Evolutionary conservation across 2,113 vertebrate species (phyloP).

Genomic region (Ptyas mucosa): DNA sequence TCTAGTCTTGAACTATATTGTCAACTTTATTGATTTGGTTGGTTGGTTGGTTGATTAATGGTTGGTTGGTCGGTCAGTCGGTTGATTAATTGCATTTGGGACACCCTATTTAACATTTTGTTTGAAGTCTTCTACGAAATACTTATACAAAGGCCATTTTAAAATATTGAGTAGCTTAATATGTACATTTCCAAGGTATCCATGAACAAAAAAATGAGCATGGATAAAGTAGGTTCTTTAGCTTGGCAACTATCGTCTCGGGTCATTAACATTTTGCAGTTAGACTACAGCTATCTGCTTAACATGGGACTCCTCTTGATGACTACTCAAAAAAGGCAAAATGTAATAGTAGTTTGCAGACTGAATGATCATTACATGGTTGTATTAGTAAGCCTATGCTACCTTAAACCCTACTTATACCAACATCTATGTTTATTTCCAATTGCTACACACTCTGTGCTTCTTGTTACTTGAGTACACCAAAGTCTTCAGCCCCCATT

Average conservation of each 20-base stretch:
- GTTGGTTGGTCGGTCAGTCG: no score
- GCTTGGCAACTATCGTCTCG: neutral
- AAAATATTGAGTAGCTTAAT: neutral
- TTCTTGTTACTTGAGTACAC: no score
- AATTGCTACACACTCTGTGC: no score
- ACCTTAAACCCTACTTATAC: neutral
- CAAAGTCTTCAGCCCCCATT: no score
- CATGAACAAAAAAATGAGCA: neutral
- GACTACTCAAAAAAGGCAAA: neutral
- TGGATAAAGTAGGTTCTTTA: neutral
- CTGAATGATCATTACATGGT: neutral
- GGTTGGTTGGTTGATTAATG: no score
- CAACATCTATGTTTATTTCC: no score
- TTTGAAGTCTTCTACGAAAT: neutral
- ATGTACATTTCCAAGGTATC: neutral
- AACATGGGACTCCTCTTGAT: neutral
- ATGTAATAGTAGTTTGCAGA: neutral
- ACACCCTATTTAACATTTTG: neutral
- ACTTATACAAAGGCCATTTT: neutral
- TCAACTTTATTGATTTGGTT: neutral
- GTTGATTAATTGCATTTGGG: neutral
- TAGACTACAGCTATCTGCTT: neutral
- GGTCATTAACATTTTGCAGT: neutral
- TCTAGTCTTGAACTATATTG: neutral
- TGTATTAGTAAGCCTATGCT: neutral